Base-by-base conservation (phyloP, 35 echinoderm and acorn worm species). In the Chiridota heheva region DNA sequence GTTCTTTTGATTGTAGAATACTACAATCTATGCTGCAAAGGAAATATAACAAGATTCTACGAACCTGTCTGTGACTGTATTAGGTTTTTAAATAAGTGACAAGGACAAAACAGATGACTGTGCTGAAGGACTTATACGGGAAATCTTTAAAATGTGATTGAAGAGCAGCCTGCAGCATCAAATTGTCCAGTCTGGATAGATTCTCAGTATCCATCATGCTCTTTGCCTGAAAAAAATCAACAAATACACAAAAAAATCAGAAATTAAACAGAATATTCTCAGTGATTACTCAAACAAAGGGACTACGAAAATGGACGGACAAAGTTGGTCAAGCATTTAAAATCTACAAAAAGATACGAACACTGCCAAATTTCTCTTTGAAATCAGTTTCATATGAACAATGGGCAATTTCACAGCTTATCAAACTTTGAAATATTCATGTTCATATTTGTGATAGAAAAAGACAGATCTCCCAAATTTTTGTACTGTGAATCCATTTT, bases 71-170 rank as follows among this genome's bases (percentile, higher is more conserved):
- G 89, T 40, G 86, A 74, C 48, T 98, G 89, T 8, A 98, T 70
- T 18, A 98, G 73, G 67, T 98, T 84, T 72, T 78, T 24, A 98
- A 43, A 39, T 88, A 76, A 1, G 74, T 67, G 35, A 98, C 82
- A 13, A 98, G 60, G 7, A 69, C 58, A 8, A 88, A 58, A 5
- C 69, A 83, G 67, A 92, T 85, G 17, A 83, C 69, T 48, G 91
- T 89, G 71, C 84, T 91, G 47, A 85, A 98, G 2, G 92, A 90
- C 64, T 87, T 85, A 72, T 96, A 96, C 0, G 92, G 92, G 61
- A 81, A 89, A 44, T 90, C 83, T 63, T 62, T 86, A 12, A 69
- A 62, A 3, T 83, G 60, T 3, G 62, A 44, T 27, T 89, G 87
- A 67, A 44, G 32, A 18, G 61, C 28, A 60, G 81, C 85, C 83